phyloP scores from a whole-genome alignment of 1,140 invertebrate genomes.

The Brachionus rubens region DNA sequence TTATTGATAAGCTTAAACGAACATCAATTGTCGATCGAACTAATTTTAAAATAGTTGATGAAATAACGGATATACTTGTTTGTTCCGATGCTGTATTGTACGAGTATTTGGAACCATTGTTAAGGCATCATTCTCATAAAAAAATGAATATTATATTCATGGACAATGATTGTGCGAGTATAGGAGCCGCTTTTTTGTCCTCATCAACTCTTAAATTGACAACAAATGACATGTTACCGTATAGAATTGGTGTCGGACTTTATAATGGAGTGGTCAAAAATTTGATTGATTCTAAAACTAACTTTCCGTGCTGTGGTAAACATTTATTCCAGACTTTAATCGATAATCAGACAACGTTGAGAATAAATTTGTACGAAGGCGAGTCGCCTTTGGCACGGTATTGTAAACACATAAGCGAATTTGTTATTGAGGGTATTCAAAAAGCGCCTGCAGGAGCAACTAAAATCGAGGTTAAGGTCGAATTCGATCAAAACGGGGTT shows the following conservation, averaged over 20 bases:
- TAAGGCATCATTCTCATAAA: not conserved
- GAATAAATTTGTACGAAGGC: constrained; percentile 23
- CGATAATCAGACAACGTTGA: not conserved
- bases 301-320: constrained; percentile 11
- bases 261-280: constrained; percentile 20
- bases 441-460: not conserved
- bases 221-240: not conserved
- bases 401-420: constrained; percentile 30
- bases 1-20: constrained; percentile 10
- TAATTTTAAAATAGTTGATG: not conserved
- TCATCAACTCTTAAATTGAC: not conserved
- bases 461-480: not conserved
- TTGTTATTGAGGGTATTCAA: not conserved
- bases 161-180: constrained; percentile 24
- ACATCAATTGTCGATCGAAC: not conserved
- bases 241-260: constrained; percentile 7
- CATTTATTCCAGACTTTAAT: constrained; percentile 22
- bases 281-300: not conserved
- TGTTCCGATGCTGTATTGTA: constrained; percentile 2
- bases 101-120: constrained; percentile 2
- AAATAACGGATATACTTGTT: constrained; percentile 2
- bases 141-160: constrained; percentile 11
- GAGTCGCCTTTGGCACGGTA: constrained; percentile 5
- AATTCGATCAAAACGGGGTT: constrained; percentile 26
- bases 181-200: constrained; percentile 15